phyloP scores from a whole-genome alignment of 1,140 invertebrate species.

The Drosophila kohkoa region DNA sequence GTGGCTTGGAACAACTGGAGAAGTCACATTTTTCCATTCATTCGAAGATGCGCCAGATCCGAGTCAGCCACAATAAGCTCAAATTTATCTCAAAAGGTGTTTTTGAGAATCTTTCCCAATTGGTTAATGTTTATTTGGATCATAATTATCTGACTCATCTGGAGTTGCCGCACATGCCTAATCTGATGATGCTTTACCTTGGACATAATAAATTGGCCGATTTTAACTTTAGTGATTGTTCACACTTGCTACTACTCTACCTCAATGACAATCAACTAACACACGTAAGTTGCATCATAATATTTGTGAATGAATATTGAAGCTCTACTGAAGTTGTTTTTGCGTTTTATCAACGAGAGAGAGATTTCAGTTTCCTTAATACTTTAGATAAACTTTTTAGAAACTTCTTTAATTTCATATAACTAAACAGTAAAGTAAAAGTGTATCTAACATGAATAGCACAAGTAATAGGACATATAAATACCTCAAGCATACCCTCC shows the following conservation, averaged over 20 bases:
- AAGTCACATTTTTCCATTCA: conserved; percentile 47
- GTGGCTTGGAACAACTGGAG: conserved; percentile 41
- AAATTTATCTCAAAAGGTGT: conserved; percentile 46
- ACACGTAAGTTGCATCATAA: conserved; percentile 49
- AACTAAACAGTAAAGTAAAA: too few relatives aligned
- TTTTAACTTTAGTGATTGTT: conserved; percentile 43
- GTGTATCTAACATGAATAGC: too few relatives aligned
- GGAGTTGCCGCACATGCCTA: conserved; percentile 53
- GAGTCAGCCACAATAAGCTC: conserved; percentile 70
- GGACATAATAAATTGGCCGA: conserved; percentile 66
- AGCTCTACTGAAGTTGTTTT: too few relatives aligned
- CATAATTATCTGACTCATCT: conserved; percentile 57
- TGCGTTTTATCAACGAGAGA: too few relatives aligned
- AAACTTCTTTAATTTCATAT: background rate
- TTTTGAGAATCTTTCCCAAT: conserved; percentile 54
- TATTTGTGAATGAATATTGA: too few relatives aligned
- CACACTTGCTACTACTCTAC: conserved; percentile 51
- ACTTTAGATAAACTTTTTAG: background rate
- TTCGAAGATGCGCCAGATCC: conserved; percentile 48
- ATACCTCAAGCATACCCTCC: too few relatives aligned
- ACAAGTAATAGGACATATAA: too few relatives aligned
- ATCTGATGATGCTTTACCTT: conserved; percentile 69
- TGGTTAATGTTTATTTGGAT: conserved; percentile 73
- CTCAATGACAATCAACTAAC: conserved; percentile 64
- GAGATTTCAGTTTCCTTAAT: too few relatives aligned